Evolutionary conservation across 2,888 invertebrate genomes (phyloP).

Genomic region (Chrysomela aeneicollis): DNA sequence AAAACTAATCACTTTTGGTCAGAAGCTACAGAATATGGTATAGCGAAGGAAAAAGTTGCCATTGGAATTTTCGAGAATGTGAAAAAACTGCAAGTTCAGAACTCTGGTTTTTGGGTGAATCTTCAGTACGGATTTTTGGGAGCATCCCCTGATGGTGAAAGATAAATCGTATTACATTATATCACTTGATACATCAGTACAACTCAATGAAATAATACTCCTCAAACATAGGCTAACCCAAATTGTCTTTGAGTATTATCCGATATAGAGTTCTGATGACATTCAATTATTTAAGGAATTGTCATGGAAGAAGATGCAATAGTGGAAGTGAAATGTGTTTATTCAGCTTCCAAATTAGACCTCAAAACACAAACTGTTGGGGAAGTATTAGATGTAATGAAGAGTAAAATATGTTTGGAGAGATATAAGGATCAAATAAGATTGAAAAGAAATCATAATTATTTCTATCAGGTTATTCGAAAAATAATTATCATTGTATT

Average conservation of each 20-base stretch:
- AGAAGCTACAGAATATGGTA: conserved; percentile 35
- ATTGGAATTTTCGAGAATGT: too few relatives aligned
- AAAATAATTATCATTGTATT: too few relatives aligned
- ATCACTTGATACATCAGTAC: too few relatives aligned
- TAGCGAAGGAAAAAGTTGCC: conserved; percentile 34
- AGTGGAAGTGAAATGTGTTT: too few relatives aligned
- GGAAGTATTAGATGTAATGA: neutral
- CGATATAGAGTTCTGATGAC: too few relatives aligned
- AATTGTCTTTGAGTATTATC: too few relatives aligned
- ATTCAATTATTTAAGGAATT: neutral
- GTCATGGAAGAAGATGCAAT: neutral
- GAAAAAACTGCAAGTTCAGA: neutral
- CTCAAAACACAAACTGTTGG: neutral
- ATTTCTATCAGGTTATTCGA: conserved; percentile 6
- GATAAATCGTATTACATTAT: too few relatives aligned
- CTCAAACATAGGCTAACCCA: too few relatives aligned
- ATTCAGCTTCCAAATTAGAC: neutral
- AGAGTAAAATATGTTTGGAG: neutral
- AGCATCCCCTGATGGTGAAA: too few relatives aligned
- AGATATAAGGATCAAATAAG: neutral
- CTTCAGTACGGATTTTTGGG: too few relatives aligned
- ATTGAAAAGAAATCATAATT: conserved; percentile 1
- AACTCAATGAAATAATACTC: too few relatives aligned
- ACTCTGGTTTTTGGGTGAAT: too few relatives aligned
- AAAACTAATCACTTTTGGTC: conserved; percentile 15